Percentiles rank a stretch among this genome's conserved stretches.
These are phyloP conservation scores for Tragelaphus buxtoni DNA, from an alignment of 2,113 vertebrate genomes.

Conservation along the genomic window DNA sequence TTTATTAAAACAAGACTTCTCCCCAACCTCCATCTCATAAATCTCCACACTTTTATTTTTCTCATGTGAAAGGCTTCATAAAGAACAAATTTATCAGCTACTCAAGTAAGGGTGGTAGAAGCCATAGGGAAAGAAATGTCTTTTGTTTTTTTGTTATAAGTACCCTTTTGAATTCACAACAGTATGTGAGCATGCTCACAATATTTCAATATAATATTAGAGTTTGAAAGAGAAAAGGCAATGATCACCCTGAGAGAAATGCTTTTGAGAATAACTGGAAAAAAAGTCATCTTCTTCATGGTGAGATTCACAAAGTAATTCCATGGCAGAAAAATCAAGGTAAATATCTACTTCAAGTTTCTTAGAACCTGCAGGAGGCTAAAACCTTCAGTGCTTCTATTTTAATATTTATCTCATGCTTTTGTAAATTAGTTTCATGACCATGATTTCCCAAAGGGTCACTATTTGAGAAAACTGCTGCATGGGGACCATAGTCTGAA, in stretches of 20 bases:
- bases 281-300: constrained; percentile 69
- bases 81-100: constrained; percentile 11
- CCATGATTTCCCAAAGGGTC: constrained; percentile 28
- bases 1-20: not conserved
- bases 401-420: constrained; percentile 54
- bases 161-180: constrained; percentile 68
- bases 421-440: constrained; percentile 60
- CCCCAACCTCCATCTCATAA: not conserved
- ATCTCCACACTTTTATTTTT: not conserved
- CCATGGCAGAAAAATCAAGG: constrained; percentile 51
- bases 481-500: not conserved
- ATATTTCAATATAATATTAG: constrained; percentile 66
- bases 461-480: constrained; percentile 47
- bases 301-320: constrained; percentile 73
- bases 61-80: constrained; percentile 28
- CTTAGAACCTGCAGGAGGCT: constrained; percentile 50
- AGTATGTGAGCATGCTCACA: constrained; percentile 55
- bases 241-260: constrained; percentile 59
- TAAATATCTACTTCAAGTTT: constrained; percentile 70
- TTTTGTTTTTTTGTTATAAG: constrained; percentile 64
- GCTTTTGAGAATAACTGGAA: constrained; percentile 64
- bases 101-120: not conserved
- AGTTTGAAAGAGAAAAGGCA: constrained; percentile 61
- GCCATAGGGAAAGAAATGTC: not conserved
- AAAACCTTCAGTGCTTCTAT: constrained; percentile 25